phyloP scores from a whole-genome alignment of 2,888 invertebrate species.

The Caenorhabditis sinica region DNA sequence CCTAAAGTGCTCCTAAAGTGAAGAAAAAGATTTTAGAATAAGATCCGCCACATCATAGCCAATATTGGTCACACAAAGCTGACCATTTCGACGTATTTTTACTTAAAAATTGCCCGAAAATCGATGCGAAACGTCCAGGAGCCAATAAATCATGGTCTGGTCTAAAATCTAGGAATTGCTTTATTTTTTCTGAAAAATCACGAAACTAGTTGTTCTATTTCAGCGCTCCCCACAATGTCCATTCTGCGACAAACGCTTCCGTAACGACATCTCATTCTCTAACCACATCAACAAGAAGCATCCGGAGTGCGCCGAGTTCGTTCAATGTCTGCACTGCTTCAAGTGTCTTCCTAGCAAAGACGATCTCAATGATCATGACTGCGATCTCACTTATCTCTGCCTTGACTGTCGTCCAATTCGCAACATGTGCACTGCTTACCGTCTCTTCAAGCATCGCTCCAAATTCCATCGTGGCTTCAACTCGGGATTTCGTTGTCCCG shows the following conservation, averaged over 20 bases:
- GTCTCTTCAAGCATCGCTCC: conserved; percentile 72
- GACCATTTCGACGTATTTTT: too few relatives aligned
- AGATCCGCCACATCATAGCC: too few relatives aligned
- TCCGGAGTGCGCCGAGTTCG: conserved; percentile 80
- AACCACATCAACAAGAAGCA: conserved; percentile 83
- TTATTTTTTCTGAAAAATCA: too few relatives aligned
- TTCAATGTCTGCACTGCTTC: conserved; percentile 83
- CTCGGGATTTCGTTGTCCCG: conserved; percentile 82
- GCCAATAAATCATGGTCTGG: too few relatives aligned
- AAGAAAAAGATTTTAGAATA: too few relatives aligned
- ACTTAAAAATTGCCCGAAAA: too few relatives aligned
- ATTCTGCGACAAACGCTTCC: conserved; percentile 84
- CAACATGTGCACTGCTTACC: conserved; percentile 80
- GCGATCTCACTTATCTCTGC: conserved; percentile 82
- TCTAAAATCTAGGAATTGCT: too few relatives aligned
- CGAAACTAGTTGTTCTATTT: background rate
- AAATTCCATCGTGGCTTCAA: conserved; percentile 79
- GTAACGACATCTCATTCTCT: conserved; percentile 83
- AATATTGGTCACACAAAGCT: too few relatives aligned
- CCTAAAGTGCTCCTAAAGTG: too few relatives aligned
- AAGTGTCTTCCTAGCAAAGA: conserved; percentile 75
- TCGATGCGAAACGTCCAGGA: too few relatives aligned
- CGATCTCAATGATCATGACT: conserved; percentile 78
- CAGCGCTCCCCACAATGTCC: conserved; percentile 83
- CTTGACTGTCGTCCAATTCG: conserved; percentile 83